Percentiles rank a stretch among this genome's conserved stretches.
phyloP scores from a whole-genome alignment of 2,113 vertebrate genomes.

The Passer montanus region DNA sequence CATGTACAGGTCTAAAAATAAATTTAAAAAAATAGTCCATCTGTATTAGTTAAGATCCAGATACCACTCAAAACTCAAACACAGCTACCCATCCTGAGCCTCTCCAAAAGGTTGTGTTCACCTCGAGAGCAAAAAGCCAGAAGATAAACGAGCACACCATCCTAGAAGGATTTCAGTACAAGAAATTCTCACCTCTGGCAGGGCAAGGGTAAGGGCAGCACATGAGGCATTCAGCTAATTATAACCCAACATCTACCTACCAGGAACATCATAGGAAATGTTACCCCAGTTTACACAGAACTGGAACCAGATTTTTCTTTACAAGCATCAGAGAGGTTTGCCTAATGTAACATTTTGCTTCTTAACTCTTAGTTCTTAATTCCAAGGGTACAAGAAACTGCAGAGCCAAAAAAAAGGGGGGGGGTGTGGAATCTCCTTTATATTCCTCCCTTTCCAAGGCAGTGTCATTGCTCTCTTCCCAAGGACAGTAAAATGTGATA shows the following conservation, averaged over 20 bases:
- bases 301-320: background rate
- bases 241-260: background rate
- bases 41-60: background rate
- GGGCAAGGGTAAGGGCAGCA: background rate
- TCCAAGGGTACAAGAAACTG: background rate
- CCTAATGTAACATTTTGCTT: background rate
- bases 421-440: background rate
- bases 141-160: background rate
- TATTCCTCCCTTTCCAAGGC: background rate
- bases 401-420: background rate
- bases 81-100: background rate
- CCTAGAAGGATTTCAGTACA: background rate
- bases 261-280: background rate
- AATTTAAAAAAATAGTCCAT: background rate
- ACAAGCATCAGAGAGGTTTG: background rate
- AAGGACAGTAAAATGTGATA: background rate
- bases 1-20: rapidly evolving
- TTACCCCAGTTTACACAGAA: background rate
- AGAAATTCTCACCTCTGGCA: background rate
- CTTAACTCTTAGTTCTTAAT: background rate
- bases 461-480: background rate
- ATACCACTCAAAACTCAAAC: background rate
- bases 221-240: background rate
- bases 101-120: background rate
- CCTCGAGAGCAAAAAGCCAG: background rate